Evolutionary conservation across 2,888 invertebrate species (phyloP).

Genomic region (Lamproptera curius): DNA sequence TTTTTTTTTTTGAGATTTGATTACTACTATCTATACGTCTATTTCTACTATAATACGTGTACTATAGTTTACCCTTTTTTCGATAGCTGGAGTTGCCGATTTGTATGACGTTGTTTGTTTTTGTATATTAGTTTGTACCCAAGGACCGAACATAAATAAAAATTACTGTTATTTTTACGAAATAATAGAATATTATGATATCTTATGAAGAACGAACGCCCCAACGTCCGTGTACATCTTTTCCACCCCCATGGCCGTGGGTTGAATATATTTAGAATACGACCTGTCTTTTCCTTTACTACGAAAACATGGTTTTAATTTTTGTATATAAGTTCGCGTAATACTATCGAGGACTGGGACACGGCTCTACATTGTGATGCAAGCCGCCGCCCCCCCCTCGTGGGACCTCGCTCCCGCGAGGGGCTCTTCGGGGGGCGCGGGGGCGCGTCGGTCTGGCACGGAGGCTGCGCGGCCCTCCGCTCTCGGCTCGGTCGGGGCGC

Average conservation of each 20-base stretch:
- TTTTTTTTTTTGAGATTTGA: no score
- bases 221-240: not conserved
- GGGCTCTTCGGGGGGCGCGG: slow-evolving; percentile 10
- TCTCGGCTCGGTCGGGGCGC: slow-evolving; percentile 30
- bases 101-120: no score
- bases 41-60: no score
- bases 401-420: slow-evolving; percentile 10
- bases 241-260: not conserved
- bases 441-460: slow-evolving; percentile 37
- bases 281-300: not conserved
- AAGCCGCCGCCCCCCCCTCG: not conserved
- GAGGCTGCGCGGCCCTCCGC: slow-evolving; percentile 43
- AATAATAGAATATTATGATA: no score
- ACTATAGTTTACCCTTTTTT: no score
- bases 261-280: not conserved
- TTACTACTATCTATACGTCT: no score
- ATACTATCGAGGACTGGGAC: not conserved
- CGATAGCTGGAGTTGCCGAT: no score
- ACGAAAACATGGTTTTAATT: not conserved
- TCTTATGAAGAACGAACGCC: no score
- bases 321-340: not conserved
- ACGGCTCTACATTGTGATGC: not conserved
- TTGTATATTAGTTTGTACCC: no score
- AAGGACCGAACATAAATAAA: no score
- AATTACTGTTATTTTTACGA: no score